Evolutionary conservation across 2,797 vertebrate genomes (phyloP), one percentile per base, ranked within the genome.

Genomic region (Danio albolineatus): DNA sequence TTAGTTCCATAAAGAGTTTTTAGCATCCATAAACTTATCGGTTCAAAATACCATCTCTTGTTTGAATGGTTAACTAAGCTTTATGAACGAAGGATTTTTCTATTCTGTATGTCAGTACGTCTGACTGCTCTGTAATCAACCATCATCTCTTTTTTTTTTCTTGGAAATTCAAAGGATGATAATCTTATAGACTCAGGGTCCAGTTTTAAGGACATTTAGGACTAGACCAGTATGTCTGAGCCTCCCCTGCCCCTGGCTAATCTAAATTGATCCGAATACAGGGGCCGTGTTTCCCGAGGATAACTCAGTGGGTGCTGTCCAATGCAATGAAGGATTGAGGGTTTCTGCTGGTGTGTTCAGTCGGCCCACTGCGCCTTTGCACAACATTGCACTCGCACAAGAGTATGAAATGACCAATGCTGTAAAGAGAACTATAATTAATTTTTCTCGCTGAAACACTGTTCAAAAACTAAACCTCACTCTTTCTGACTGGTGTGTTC

Each of bases 241-340:
- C 57, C 77, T 61, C 46, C 16, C 36, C 51, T 64, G 57, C 57
- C 21, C 39, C 69, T 56, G 60, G 77, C 67, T 79, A 64, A 73
- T 73, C 59, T 64, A 73, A 79, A 73, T 79, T 72, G 59, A 79
- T 73, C 69, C 67, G 10, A 79, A 56, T 53, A 61, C 5, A 6
- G 69, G 14, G 77, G 57, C 57, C 10, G 48, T 72, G 67, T 62
- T 79, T 61, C 56, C 38, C 19, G 36, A 79, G 56, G 57, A 79
- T 70, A 71, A 53, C 66, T 71, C 67, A 54, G 67, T 67, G 77
- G 57, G 67, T 79, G 67, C 67, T 72, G 67, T 72, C 77, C 77
- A 64, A 10, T 64, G 60, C 38, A 72, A 44, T 64, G 67, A 72
- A 72, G 77, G 46, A 36, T 79, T 46, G 46, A 79, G 16, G 16